A percentile compares a stretch with the other conserved stretches of the same genome.
Evolutionary conservation across 2,888 invertebrate genomes (phyloP).

Genomic region (Mesorhabditis belari): DNA sequence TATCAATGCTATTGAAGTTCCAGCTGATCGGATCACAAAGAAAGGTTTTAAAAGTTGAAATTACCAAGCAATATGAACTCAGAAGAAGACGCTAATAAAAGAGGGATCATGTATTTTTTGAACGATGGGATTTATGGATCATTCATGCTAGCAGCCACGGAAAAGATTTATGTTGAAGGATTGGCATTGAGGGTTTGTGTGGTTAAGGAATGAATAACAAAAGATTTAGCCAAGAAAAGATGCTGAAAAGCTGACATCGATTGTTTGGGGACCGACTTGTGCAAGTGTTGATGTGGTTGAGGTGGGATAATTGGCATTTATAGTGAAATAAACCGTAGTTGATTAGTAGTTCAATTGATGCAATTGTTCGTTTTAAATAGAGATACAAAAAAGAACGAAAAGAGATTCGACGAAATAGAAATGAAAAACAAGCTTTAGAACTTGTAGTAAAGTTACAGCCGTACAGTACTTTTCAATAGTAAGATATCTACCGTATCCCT

Average conservation of each 20-base stretch:
- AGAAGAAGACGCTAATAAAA: not conserved
- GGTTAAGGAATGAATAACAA: not conserved
- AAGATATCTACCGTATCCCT: not conserved
- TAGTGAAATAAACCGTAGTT: constrained; percentile 54
- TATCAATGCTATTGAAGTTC: constrained; percentile 70
- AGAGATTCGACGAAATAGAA: too few species aligned
- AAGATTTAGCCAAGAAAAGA: not conserved
- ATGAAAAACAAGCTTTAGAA: too few species aligned
- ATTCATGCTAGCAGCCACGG: constrained; percentile 66
- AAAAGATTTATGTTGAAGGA: not conserved
- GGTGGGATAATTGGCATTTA: constrained; percentile 35
- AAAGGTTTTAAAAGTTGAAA: constrained; percentile 11
- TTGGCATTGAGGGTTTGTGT: not conserved
- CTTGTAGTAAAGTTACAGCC: too few species aligned
- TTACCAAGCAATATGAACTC: too few species aligned
- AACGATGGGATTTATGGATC: constrained; percentile 98
- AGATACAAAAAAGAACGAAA: too few species aligned
- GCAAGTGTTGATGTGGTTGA: constrained; percentile 79
- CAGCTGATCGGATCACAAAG: constrained; percentile 43
- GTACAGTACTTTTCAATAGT: too few species aligned
- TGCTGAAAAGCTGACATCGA: constrained; percentile 11
- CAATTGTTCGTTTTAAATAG: too few species aligned
- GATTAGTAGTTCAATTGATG: not conserved
- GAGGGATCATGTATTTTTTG: constrained; percentile 76
- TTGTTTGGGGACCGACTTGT: constrained; percentile 90